phyloP scores from a whole-genome alignment of 2,797 vertebrate species.

The Scolopax rusticola region DNA sequence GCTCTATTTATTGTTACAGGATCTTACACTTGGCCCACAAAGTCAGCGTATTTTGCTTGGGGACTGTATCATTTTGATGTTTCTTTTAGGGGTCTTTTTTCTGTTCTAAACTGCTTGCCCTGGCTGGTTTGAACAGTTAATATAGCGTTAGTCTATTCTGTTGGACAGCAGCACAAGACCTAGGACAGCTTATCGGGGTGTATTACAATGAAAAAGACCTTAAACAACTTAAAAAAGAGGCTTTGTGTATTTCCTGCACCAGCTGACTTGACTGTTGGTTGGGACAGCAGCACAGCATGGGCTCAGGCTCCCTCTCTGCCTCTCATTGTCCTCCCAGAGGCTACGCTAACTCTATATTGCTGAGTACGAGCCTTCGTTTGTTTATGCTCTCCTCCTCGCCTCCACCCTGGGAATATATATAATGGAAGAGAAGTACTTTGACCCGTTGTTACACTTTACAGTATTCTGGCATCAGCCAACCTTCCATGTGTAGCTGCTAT shows the following conservation, averaged over 20 bases:
- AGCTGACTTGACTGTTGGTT: neutral
- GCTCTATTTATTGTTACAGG: neutral
- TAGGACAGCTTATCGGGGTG: neutral
- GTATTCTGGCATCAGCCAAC: neutral
- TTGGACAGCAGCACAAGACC: neutral
- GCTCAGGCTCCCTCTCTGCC: neutral
- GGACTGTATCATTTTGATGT: neutral
- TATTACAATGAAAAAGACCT: neutral
- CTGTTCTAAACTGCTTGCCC: neutral
- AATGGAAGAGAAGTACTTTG: neutral
- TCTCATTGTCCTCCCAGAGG: neutral
- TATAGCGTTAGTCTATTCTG: neutral
- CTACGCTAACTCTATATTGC: neutral
- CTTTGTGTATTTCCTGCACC: neutral
- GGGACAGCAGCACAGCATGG: neutral
- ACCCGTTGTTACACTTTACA: neutral
- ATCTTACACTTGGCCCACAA: neutral
- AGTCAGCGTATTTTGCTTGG: neutral
- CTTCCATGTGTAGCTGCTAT: neutral
- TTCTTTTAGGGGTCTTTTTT: neutral
- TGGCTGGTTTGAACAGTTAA: conserved; percentile 2
- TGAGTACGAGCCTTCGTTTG: neutral
- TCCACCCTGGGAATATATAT: neutral
- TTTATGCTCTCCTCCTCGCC: neutral
- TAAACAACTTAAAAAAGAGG: neutral